Percentiles rank a stretch among this genome's conserved stretches.
Evolutionary conservation across 2,797 vertebrate species (phyloP).

Genomic region (Sebastes matsubarae): DNA sequence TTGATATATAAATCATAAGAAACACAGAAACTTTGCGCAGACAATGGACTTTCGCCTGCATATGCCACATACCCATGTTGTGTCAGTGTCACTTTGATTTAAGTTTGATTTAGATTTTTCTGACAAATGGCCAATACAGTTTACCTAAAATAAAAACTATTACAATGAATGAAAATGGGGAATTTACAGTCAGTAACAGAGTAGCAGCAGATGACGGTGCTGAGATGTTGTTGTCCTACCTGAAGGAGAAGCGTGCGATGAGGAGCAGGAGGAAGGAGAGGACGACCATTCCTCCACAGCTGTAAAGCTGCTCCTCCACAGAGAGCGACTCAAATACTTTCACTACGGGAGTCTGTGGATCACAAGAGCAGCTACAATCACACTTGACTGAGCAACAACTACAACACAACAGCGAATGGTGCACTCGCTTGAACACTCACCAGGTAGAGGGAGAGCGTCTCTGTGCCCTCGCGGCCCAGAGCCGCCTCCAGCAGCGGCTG

Average conservation of each 20-base stretch:
- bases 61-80: no score
- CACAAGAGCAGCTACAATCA: neutral
- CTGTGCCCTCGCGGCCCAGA: constrained; percentile 76
- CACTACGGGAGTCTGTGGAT: constrained; percentile 74
- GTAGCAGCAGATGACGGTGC: neutral
- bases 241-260: constrained; percentile 82
- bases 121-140: neutral
- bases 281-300: constrained; percentile 75
- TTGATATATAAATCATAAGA: no score
- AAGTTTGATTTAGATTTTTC: no score
- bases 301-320: constrained; percentile 76
- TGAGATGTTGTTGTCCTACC: constrained; percentile 63
- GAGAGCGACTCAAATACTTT: constrained; percentile 76
- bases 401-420: no score
- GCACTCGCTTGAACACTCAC: constrained; percentile 58
- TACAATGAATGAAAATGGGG: neutral
- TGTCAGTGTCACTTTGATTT: no score
- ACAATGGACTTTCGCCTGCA: no score
- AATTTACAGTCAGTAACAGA: neutral
- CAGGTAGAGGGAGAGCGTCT: constrained; percentile 81
- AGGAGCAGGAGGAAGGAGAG: constrained; percentile 85
- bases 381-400: neutral
- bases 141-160: neutral
- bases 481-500: constrained; percentile 72
- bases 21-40: no score